Evolutionary conservation across 1,140 invertebrate species (phyloP).

Genomic region (Drosophila pseudoobscura): DNA sequence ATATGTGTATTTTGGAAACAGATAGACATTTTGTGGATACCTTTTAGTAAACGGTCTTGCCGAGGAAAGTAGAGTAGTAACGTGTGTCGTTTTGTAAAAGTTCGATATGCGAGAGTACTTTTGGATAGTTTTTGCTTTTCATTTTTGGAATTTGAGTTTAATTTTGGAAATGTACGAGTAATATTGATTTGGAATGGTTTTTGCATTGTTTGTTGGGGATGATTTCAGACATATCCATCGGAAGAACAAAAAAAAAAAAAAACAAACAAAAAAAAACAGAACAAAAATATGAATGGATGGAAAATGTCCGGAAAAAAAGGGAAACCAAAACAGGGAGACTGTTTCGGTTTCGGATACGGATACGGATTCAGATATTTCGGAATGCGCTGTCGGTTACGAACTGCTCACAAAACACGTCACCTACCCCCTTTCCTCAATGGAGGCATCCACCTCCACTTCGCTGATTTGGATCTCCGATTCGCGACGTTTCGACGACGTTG

Average conservation of each 20-base stretch:
- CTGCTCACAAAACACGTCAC: conserved; percentile 84
- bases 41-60: conserved; percentile 85
- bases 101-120: conserved; percentile 73
- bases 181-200: conserved; percentile 12
- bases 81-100: conserved; percentile 86
- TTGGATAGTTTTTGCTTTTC: conserved; percentile 51
- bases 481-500: conserved; percentile 90
- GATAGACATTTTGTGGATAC: conserved; percentile 80
- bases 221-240: conserved; percentile 25
- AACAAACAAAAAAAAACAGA: conserved; percentile 2
- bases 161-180: conserved; percentile 34
- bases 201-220: conserved; percentile 15
- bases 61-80: conserved; percentile 84
- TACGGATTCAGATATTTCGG: background rate
- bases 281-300: conserved; percentile 13
- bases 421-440: conserved; percentile 90
- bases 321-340: background rate
- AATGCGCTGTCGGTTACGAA: conserved; percentile 39
- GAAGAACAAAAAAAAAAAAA: conserved; percentile 14
- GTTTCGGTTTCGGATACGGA: background rate
- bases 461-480: conserved; percentile 92
- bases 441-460: conserved; percentile 90
- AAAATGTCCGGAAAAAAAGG: conserved; percentile 20
- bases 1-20: conserved; percentile 32
- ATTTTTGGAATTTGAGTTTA: conserved; percentile 18